phyloP scores from a whole-genome alignment of 1,140 invertebrate genomes.

The Leptinotarsa defecta region DNA sequence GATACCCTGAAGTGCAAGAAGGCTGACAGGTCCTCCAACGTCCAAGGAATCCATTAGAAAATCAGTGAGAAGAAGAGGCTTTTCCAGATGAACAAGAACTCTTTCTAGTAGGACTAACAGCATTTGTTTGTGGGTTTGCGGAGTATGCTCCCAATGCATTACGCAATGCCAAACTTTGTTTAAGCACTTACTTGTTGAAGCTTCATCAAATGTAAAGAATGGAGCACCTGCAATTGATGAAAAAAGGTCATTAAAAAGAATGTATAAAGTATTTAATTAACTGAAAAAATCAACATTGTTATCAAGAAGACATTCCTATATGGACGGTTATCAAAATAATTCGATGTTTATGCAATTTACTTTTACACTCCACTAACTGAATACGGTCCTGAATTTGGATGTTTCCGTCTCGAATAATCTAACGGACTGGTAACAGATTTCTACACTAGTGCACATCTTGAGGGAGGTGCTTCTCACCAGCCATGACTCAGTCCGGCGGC shows the following conservation, averaged over 20 bases:
- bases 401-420: too few relatives aligned
- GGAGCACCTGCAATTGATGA: slow-evolving; percentile 27
- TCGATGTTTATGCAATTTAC: too few relatives aligned
- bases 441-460: too few relatives aligned
- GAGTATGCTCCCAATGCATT: slow-evolving; percentile 70
- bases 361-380: too few relatives aligned
- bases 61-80: slow-evolving; percentile 85
- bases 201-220: slow-evolving; percentile 50
- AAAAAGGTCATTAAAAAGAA: background rate
- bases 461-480: too few relatives aligned
- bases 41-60: slow-evolving; percentile 90
- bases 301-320: too few relatives aligned
- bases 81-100: slow-evolving; percentile 78
- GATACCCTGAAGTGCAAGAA: slow-evolving; percentile 91
- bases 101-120: slow-evolving; percentile 82
- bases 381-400: too few relatives aligned
- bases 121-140: slow-evolving; percentile 74
- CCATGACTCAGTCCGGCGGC: too few relatives aligned
- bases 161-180: slow-evolving; percentile 74
- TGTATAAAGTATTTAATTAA: too few relatives aligned
- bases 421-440: too few relatives aligned
- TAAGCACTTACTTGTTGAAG: slow-evolving; percentile 53
- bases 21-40: slow-evolving; percentile 80
- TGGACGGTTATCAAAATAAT: too few relatives aligned
- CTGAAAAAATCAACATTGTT: too few relatives aligned